phyloP scores from a whole-genome alignment of 1,140 invertebrate species.

The Helicoverpa armigera region DNA sequence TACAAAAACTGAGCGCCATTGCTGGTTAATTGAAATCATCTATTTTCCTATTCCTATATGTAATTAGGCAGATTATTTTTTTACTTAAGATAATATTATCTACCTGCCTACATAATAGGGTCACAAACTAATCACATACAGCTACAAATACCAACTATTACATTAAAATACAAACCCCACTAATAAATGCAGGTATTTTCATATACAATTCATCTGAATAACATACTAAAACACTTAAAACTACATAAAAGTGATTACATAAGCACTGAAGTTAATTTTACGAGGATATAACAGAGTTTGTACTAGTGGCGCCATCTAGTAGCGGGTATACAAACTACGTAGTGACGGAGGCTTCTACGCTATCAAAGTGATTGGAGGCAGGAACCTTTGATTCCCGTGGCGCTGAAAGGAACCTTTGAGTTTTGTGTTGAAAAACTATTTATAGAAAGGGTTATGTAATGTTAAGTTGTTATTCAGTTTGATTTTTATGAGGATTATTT shows the following conservation, averaged over 20 bases:
- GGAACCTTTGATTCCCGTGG: slow-evolving; percentile 57
- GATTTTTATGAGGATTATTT: background rate
- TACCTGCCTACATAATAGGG: no score
- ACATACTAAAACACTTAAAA: slow-evolving; percentile 37
- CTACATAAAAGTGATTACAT: slow-evolving; percentile 40
- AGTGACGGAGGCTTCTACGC: slow-evolving; percentile 73
- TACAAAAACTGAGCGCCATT: no score
- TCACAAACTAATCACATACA: no score
- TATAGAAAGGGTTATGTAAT: background rate
- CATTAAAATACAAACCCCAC: background rate
- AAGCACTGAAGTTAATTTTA: slow-evolving; percentile 46
- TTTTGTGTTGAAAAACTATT: background rate
- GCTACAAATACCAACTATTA: background rate
- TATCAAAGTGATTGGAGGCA: slow-evolving; percentile 59
- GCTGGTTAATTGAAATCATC: no score
- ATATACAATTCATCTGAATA: background rate
- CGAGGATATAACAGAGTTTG: slow-evolving; percentile 35
- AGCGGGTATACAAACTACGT: slow-evolving; percentile 63
- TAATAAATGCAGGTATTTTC: background rate
- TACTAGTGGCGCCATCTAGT: slow-evolving; percentile 72
- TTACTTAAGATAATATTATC: no score
- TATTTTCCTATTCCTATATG: no score
- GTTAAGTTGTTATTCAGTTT: background rate
- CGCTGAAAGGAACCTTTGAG: slow-evolving; percentile 37
- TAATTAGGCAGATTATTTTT: no score